Conservation (phyloP, 2,113 vertebrate species). For the Eupsittula cactorum region DNA sequence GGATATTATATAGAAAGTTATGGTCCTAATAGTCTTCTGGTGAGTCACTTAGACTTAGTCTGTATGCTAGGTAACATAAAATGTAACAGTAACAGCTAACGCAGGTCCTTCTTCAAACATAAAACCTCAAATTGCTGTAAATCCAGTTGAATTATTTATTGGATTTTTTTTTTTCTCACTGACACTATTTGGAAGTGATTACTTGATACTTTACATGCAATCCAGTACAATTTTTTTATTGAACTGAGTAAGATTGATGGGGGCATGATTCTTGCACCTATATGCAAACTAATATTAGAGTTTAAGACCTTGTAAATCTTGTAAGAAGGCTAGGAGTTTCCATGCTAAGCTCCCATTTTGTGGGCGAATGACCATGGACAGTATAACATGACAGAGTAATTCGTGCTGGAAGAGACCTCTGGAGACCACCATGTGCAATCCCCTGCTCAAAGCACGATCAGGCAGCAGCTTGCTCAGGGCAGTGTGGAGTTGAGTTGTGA, state of each 20-base stretch:
- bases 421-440: neutral
- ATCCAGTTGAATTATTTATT: neutral
- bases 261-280: neutral
- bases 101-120: neutral
- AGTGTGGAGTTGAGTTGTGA: rapidly evolving
- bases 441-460: neutral
- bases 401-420: neutral
- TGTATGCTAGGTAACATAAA: neutral
- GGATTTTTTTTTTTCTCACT: neutral
- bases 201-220: neutral
- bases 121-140: neutral
- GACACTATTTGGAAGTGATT: neutral
- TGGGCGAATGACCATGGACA: neutral
- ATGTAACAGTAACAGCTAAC: neutral
- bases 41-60: neutral
- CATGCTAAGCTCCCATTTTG: neutral
- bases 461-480: neutral
- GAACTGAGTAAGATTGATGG: neutral
- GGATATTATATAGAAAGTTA: neutral
- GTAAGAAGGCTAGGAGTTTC: neutral
- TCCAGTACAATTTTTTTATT: neutral
- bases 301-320: neutral
- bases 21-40: neutral
- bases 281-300: neutral
- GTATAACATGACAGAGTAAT: neutral